These are phyloP conservation scores for Poeciliopsis presidionis DNA, from an alignment of 2,797 vertebrate genomes.

Conservation along the genomic window DNA sequence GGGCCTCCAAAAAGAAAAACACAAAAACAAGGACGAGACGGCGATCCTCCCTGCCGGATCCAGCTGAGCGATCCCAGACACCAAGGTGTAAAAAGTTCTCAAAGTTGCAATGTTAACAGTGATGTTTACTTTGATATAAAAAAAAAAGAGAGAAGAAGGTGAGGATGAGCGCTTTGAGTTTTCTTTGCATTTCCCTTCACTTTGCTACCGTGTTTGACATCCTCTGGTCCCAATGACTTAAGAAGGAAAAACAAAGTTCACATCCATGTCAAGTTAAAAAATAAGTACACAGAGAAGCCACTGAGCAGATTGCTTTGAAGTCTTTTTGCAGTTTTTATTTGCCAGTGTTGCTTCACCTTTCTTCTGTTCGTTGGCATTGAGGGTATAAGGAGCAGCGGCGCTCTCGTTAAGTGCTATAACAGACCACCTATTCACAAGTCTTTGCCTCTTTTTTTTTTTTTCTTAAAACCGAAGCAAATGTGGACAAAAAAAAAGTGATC, in stretches of 20 bases:
- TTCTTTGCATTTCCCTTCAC: slow-evolving; percentile 77
- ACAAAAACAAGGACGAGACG: slow-evolving; percentile 30
- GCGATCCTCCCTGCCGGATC: slow-evolving; percentile 67
- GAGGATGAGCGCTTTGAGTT: slow-evolving; percentile 52
- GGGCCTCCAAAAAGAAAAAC: slow-evolving; percentile 65
- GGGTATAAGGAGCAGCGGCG: slow-evolving; percentile 63
- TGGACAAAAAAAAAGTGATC: slow-evolving; percentile 48
- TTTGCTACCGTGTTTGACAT: slow-evolving; percentile 81
- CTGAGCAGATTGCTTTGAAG: slow-evolving; percentile 74
- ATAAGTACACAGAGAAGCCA: slow-evolving; percentile 73
- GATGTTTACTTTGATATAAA: slow-evolving; percentile 78
- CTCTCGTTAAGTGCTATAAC: slow-evolving; percentile 84
- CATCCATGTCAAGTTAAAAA: slow-evolving; percentile 76
- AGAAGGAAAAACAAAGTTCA: slow-evolving; percentile 53
- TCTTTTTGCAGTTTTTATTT: slow-evolving; percentile 66
- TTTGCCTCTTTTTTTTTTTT: slow-evolving; percentile 60
- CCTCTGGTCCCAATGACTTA: slow-evolving; percentile 70
- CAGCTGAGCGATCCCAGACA: slow-evolving; percentile 68
- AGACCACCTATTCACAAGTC: slow-evolving; percentile 70
- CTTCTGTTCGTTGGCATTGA: slow-evolving; percentile 78
- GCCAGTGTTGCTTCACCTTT: slow-evolving; percentile 73
- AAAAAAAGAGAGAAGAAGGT: slow-evolving; percentile 3
- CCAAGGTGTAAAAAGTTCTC: slow-evolving; percentile 75
- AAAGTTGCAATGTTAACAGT: slow-evolving; percentile 80
- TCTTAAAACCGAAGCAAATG: slow-evolving; percentile 50